Base-by-base conservation (phyloP, 2,888 invertebrate species). In the Portevinia maculata region DNA sequence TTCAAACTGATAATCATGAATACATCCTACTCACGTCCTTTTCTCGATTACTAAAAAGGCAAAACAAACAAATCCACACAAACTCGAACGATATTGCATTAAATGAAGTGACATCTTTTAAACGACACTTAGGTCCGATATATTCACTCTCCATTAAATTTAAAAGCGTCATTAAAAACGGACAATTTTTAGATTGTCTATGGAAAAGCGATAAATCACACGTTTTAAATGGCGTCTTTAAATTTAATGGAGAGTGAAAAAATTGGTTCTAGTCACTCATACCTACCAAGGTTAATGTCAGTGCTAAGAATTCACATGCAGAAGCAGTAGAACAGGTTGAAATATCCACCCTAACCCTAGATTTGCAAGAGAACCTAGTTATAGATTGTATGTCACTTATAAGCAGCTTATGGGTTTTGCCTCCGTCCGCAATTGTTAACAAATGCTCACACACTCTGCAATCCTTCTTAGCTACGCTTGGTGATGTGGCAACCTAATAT, bases 381-480 rank as follows among this genome's bases (percentile, higher is more conserved):
- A 75, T 64, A 64, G 75, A 81, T 69, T 81, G 52, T 52, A 70
- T 64, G 64, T 81, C 76, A 59, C 65, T 71, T 83, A 52, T 78
- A 83, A 78, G 78, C 78, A 34, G 76, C 83, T 83, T 83, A 83
- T 53, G 50, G 78, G 78, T 71, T 78, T 78, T 71, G 53, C 71
- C 34, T 65, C 62, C 65, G 53, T 65, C 81, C 70, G 60, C 75
- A 81, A 75, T 74, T 81, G 75, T 70, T 81, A 70, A 70, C 69
- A 81, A 76, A 62, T 70, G 52, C 57, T 55, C 55, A 34, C 39
- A 41, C 41, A 21, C 34, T 30, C 39, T 21, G 30, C 46, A 19
- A 28, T 52, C 53, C 2, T 5, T 6, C 19, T n/a, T 24, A 11
- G 28, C 24, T 24, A 13, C 11, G 7, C n/a, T 11, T 19, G 24